Evolutionary conservation across 2,888 invertebrate species (phyloP).

Genomic region (Hypolimnas misippus): DNA sequence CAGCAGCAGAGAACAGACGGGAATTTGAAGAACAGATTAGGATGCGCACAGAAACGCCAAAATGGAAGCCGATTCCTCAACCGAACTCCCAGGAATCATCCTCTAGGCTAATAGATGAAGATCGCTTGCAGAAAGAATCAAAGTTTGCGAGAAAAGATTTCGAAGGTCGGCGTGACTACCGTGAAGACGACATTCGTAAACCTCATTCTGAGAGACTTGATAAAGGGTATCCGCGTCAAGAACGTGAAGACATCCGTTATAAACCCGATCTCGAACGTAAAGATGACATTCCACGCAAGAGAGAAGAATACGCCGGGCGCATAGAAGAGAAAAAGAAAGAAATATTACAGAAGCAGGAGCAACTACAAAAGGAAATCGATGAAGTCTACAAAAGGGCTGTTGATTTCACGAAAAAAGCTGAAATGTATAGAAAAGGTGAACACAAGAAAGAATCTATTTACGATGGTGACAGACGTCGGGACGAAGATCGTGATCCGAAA

Average conservation of each 20-base stretch:
- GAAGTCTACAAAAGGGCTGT: constrained; percentile 66
- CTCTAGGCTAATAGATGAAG: constrained; percentile 31
- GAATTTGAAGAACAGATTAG: constrained; percentile 38
- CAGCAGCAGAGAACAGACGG: constrained; percentile 24
- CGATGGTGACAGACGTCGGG: constrained; percentile 46
- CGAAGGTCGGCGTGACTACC: constrained; percentile 33
- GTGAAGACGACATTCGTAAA: constrained; percentile 48
- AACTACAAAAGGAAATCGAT: constrained; percentile 66
- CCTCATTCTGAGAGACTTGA: constrained; percentile 48
- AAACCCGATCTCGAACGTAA: constrained; percentile 27
- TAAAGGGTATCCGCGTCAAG: constrained; percentile 36
- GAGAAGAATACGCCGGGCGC: constrained; percentile 36
- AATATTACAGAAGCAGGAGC: constrained; percentile 42
- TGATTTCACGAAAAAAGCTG: constrained; percentile 66
- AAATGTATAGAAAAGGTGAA: constrained; percentile 56
- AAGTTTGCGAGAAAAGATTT: constrained; percentile 33
- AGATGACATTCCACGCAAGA: constrained; percentile 31
- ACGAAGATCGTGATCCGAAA: constrained; percentile 36
- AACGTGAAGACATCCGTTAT: constrained; percentile 32
- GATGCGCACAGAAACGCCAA: constrained; percentile 34
- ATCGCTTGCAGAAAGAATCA: constrained; percentile 30
- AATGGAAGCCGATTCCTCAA: constrained; percentile 38
- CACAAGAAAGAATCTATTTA: constrained; percentile 46
- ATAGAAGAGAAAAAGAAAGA: constrained; percentile 40
- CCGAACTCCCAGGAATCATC: constrained; percentile 32